Percentiles rank a stretch among this genome's conserved stretches.
Evolutionary conservation across 1,140 invertebrate genomes (phyloP).

Genomic region (Heterodera schachtii): DNA sequence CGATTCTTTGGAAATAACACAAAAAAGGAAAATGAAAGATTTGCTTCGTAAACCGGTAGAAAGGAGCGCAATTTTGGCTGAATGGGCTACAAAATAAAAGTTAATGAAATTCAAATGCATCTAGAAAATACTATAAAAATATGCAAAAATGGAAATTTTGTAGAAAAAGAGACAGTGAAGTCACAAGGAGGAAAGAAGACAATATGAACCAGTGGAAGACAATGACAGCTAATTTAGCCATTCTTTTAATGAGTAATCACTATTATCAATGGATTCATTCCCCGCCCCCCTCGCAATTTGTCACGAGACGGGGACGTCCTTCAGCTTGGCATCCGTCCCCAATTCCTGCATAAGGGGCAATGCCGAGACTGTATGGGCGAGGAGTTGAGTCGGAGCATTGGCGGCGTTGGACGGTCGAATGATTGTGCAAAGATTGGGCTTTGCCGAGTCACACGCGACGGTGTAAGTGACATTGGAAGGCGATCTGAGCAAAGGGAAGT

Average conservation of each 20-base stretch:
- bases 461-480: conserved; percentile 11
- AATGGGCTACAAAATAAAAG: not conserved
- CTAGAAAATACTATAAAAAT: not conserved
- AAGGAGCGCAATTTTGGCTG: not conserved
- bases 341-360: not conserved
- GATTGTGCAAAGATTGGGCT: conserved; percentile 11
- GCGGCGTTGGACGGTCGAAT: not conserved
- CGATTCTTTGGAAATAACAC: no score
- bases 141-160: not conserved
- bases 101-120: not conserved
- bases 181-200: not conserved
- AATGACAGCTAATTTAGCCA: not conserved
- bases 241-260: not conserved
- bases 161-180: not conserved
- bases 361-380: not conserved
- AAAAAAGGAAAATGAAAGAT: no score
- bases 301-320: not conserved
- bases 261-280: not conserved
- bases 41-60: no score
- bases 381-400: not conserved
- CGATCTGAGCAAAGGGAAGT: not conserved
- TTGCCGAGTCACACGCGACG: not conserved
- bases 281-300: not conserved
- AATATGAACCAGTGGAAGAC: not conserved
- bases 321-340: not conserved